A percentile compares a stretch with the other conserved stretches of the same genome.
Conservation (phyloP, 2,113 vertebrate species). For the Catharus fuscescens region DNA sequence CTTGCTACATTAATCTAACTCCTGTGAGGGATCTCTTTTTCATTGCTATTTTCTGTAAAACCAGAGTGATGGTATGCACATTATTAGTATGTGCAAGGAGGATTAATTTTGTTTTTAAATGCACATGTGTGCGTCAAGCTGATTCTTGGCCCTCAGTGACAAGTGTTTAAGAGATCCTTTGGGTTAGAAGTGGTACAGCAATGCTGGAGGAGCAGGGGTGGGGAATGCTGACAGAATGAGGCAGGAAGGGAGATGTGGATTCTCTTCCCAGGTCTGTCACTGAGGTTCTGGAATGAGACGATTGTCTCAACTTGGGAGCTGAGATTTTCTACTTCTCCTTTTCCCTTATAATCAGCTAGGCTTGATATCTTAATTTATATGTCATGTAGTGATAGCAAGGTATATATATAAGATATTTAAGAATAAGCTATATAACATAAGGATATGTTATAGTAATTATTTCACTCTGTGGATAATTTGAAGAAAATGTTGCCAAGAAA, state of each 20-base stretch:
- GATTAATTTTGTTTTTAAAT: neutral
- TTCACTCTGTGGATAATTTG: neutral
- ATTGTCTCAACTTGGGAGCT: neutral
- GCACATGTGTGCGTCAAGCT: accelerated
- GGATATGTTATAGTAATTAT: neutral
- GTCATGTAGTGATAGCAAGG: neutral
- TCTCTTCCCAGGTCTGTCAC: neutral
- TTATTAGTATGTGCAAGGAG: neutral
- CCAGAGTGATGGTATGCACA: no score
- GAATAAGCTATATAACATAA: neutral
- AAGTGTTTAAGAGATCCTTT: neutral
- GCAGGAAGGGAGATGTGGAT: neutral
- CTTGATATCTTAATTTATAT: neutral
- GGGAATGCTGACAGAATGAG: accelerated
- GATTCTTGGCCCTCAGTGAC: neutral
- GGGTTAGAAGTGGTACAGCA: neutral
- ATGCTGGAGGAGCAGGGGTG: neutral
- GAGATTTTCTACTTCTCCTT: neutral
- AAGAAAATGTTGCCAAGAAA: neutral
- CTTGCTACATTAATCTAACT: neutral
- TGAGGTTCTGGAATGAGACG: accelerated
- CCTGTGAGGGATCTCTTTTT: neutral
- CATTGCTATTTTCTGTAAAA: neutral
- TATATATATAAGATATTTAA: neutral
- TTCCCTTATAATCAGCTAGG: neutral